Percentiles rank a stretch among this genome's conserved stretches.
phyloP scores from a whole-genome alignment of 2,888 invertebrate species.

The Polyommatus iphigenia region DNA sequence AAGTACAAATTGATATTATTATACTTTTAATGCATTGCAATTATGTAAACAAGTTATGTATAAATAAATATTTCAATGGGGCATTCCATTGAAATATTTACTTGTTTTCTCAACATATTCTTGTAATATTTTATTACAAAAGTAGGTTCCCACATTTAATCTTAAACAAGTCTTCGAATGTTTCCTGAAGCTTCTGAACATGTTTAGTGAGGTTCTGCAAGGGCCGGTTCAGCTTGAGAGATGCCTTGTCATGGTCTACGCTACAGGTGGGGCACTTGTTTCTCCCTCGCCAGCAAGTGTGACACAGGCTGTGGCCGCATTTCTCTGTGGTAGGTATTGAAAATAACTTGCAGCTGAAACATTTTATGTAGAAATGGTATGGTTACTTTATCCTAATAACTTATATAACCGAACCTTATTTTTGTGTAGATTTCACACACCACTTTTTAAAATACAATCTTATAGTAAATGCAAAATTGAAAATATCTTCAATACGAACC shows the following conservation, averaged over 20 bases:
- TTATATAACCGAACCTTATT: neutral
- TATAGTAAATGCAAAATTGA: neutral
- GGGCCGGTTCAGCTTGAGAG: constrained; percentile 54
- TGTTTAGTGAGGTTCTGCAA: constrained; percentile 56
- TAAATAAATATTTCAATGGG: too few relatives aligned
- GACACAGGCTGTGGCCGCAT: constrained; percentile 68
- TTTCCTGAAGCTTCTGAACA: constrained; percentile 50
- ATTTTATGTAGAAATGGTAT: neutral
- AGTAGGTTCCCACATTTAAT: constrained; percentile 56
- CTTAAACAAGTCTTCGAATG: constrained; percentile 60
- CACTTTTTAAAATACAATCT: neutral
- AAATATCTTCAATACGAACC: constrained; percentile 50
- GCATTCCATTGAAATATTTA: neutral
- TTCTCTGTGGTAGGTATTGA: constrained; percentile 59
- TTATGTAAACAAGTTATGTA: too few relatives aligned
- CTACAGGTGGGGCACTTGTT: constrained; percentile 58
- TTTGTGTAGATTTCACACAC: neutral
- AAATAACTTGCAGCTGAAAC: constrained; percentile 64
- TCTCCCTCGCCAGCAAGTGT: constrained; percentile 60
- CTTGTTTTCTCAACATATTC: neutral
- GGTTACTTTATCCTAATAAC: neutral
- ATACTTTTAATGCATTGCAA: constrained; percentile 5
- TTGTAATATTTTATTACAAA: neutral
- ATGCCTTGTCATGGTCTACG: constrained; percentile 49
- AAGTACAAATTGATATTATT: constrained; percentile 14